A percentile compares a stretch with the other conserved stretches of the same genome.
phyloP scores from a whole-genome alignment of 2,797 vertebrate species.

The Austrolebias charrua region DNA sequence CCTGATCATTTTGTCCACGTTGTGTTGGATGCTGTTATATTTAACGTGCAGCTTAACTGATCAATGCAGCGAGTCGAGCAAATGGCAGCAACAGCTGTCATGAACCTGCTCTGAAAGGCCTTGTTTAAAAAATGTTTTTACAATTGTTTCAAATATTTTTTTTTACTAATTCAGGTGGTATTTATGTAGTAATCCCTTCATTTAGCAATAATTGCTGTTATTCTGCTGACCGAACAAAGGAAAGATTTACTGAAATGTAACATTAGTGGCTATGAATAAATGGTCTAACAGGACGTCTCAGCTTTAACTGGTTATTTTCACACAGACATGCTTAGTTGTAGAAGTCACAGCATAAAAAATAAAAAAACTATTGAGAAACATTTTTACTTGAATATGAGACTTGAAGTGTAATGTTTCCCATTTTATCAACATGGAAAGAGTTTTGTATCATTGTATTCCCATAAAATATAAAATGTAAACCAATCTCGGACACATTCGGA shows the following conservation, averaged over 20 bases:
- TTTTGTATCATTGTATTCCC: no score
- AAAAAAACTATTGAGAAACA: not conserved
- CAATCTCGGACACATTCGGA: no score
- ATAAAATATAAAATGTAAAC: no score
- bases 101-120: slow-evolving; percentile 5
- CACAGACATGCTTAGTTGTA: not conserved
- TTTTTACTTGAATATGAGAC: not conserved
- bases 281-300: slow-evolving; percentile 27
- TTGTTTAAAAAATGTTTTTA: slow-evolving; percentile 16
- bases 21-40: slow-evolving; percentile 28
- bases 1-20: slow-evolving; percentile 35
- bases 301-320: not conserved
- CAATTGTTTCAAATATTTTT: slow-evolving; percentile 17
- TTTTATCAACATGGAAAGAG: no score
- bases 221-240: slow-evolving; percentile 51
- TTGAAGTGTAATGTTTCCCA: no score
- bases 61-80: slow-evolving; percentile 25
- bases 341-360: not conserved
- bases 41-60: slow-evolving; percentile 1
- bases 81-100: not conserved
- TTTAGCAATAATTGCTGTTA: slow-evolving; percentile 60
- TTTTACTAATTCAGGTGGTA: slow-evolving; percentile 15
- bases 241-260: slow-evolving; percentile 27
- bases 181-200: slow-evolving; percentile 9
- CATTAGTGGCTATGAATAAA: slow-evolving; percentile 37